phyloP scores from a whole-genome alignment of 2,888 invertebrate genomes.

The Tetanocera ferruginea region DNA sequence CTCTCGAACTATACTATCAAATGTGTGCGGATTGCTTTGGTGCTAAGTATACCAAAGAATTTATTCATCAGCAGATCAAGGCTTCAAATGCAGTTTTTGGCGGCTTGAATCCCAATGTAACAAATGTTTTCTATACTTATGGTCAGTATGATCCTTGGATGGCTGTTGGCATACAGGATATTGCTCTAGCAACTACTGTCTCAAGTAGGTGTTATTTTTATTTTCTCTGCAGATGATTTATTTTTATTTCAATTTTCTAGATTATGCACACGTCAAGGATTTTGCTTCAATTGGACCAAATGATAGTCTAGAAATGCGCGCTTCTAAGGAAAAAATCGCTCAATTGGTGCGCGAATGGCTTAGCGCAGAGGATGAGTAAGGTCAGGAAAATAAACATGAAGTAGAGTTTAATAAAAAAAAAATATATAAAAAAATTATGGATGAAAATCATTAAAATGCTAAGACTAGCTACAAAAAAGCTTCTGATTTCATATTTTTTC shows the following conservation, averaged over 20 bases:
- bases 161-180: conserved; percentile 69
- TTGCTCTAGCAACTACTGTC: no score
- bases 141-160: conserved; percentile 74
- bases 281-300: conserved; percentile 58
- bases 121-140: conserved; percentile 70
- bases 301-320: conserved; percentile 60
- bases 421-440: no score
- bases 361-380: neutral
- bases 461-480: no score
- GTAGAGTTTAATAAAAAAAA: no score
- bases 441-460: no score
- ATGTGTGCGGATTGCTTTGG: conserved; percentile 62
- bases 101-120: conserved; percentile 63
- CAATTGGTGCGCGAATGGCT: conserved; percentile 63
- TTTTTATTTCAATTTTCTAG: no score
- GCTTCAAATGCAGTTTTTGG: conserved; percentile 72
- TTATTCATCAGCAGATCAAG: conserved; percentile 51
- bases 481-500: no score
- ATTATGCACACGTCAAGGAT: no score
- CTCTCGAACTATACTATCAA: conserved; percentile 56
- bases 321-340: conserved; percentile 63
- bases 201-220: no score
- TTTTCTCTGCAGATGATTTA: neutral
- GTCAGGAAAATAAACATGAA: no score
- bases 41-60: conserved; percentile 52